These are phyloP conservation scores for Pimephales promelas DNA, from an alignment of 2,113 vertebrate genomes.

Conservation along the genomic window DNA sequence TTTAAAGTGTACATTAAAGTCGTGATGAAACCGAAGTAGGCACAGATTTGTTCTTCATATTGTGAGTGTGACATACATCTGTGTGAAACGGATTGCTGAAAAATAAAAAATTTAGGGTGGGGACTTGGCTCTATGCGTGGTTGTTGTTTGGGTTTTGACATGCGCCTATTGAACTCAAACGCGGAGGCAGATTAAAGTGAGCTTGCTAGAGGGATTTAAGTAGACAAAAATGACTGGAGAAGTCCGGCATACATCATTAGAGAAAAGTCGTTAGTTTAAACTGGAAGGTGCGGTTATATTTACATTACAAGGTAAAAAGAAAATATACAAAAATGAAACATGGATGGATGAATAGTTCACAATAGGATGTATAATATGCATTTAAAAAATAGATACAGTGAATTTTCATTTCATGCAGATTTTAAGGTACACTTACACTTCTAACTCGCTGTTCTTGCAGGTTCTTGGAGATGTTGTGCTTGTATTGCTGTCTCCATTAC, in stretches of 20 bases:
- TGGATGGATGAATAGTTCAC: background rate
- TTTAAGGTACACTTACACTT: slow-evolving; percentile 65
- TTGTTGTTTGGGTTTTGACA: no score
- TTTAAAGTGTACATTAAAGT: background rate
- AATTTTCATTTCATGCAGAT: background rate
- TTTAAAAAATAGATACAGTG: background rate
- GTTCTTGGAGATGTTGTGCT: slow-evolving; percentile 76
- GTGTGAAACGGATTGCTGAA: no score
- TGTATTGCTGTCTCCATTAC: slow-evolving; percentile 81
- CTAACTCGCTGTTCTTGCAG: slow-evolving; percentile 91
- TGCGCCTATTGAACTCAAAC: no score
- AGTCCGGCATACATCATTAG: no score
- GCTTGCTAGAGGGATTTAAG: no score
- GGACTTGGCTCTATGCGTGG: no score
- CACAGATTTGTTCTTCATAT: background rate
- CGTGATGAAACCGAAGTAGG: background rate
- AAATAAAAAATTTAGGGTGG: no score
- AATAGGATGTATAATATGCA: background rate
- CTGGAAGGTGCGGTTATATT: no score
- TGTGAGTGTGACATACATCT: background rate
- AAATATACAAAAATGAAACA: background rate
- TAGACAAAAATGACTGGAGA: background rate
- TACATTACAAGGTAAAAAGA: no score
- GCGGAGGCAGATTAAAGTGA: no score
- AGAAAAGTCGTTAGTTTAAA: no score